Evolutionary conservation across 2,888 invertebrate genomes (phyloP).

Genomic region (Creontiades dilutus): DNA sequence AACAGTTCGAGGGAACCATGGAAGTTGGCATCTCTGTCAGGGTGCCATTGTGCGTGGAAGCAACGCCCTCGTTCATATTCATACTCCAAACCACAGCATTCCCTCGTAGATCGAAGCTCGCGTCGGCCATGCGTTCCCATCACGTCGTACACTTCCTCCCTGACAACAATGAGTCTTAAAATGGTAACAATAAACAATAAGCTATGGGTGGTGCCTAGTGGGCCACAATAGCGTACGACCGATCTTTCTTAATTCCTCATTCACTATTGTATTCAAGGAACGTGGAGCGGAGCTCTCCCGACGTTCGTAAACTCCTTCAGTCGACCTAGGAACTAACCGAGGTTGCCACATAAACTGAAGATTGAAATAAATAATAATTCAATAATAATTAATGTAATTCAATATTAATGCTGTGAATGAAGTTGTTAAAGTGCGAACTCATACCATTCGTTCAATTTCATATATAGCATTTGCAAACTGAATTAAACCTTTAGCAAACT

Average conservation of each 20-base stretch:
- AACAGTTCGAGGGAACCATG: too few species aligned
- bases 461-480: too few species aligned
- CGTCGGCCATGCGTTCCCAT: slow-evolving; percentile 48
- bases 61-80: slow-evolving; percentile 45
- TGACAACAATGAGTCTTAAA: slow-evolving; percentile 65
- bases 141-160: slow-evolving; percentile 61
- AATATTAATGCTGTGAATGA: too few species aligned
- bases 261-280: slow-evolving; percentile 69
- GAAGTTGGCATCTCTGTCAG: too few species aligned
- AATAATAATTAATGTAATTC: too few species aligned
- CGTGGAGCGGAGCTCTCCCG: slow-evolving; percentile 16
- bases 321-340: background rate
- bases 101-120: slow-evolving; percentile 16
- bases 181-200: slow-evolving; percentile 71
- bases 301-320: background rate
- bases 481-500: too few species aligned
- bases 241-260: slow-evolving; percentile 70
- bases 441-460: too few species aligned
- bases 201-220: slow-evolving; percentile 59
- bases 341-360: background rate
- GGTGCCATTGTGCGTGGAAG: background rate
- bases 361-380: too few species aligned
- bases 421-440: too few species aligned
- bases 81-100: slow-evolving; percentile 5
- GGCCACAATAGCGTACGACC: slow-evolving; percentile 63